Conservation (phyloP, 2,888 invertebrate genomes). For the Mythimna vitellina region DNA sequence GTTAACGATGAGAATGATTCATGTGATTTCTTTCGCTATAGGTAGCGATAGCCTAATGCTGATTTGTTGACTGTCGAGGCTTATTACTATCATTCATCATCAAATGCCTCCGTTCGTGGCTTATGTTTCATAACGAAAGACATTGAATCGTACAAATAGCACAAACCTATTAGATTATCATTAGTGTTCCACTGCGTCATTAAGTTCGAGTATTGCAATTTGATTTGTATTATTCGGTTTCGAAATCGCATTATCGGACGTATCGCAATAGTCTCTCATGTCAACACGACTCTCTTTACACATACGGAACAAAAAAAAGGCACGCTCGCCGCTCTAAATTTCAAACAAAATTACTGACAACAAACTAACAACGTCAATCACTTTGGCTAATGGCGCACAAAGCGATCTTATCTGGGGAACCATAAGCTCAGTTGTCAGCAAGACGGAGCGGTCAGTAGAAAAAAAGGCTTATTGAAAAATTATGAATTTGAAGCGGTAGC, state of each 20-base stretch:
- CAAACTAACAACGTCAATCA: slow-evolving; percentile 89
- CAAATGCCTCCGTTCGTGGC: slow-evolving; percentile 29
- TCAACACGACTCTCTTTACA: slow-evolving; percentile 79
- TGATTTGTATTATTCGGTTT: slow-evolving; percentile 61
- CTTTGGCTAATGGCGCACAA: slow-evolving; percentile 87
- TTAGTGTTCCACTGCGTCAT: slow-evolving; percentile 59
- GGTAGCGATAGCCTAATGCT: neutral
- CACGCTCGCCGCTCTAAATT: slow-evolving; percentile 81
- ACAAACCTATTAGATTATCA: slow-evolving; percentile 64
- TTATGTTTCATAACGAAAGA: slow-evolving; percentile 49
- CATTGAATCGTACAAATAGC: slow-evolving; percentile 58
- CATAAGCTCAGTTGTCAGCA: slow-evolving; percentile 88
- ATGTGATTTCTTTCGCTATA: slow-evolving; percentile 19
- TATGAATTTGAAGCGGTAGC: slow-evolving; percentile 82
- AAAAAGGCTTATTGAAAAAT: slow-evolving; percentile 83
- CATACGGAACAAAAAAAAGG: slow-evolving; percentile 73
- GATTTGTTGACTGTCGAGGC: slow-evolving; percentile 8
- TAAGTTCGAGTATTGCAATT: slow-evolving; percentile 56
- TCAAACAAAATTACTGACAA: slow-evolving; percentile 90
- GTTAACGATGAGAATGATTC: slow-evolving; percentile 14
- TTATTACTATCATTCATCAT: slow-evolving; percentile 41
- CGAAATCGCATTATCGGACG: slow-evolving; percentile 63
- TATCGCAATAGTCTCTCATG: slow-evolving; percentile 75
- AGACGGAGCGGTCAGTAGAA: slow-evolving; percentile 73
- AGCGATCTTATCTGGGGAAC: slow-evolving; percentile 83